Conservation (phyloP, 2,797 vertebrate species). For the Rhinatrema bivittatum region DNA sequence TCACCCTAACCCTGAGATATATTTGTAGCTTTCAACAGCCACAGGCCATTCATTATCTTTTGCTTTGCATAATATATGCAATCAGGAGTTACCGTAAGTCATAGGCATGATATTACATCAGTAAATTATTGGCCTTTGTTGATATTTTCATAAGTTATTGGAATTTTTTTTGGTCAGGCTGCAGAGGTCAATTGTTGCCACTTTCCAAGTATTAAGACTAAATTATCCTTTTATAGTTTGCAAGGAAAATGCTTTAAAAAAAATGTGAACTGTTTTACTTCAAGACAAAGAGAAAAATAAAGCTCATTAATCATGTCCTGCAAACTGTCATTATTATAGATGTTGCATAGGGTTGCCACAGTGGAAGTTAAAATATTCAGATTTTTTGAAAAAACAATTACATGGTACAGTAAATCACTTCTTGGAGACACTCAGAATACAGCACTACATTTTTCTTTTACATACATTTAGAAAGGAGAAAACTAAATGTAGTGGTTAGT, state of each 20-base stretch:
- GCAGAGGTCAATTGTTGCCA: too few species aligned
- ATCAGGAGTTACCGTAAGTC: too few species aligned
- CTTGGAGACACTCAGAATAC: slow-evolving; percentile 51
- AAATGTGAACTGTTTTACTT: slow-evolving; percentile 55
- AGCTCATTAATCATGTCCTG: slow-evolving; percentile 51
- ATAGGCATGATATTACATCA: too few species aligned
- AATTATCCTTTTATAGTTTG: slow-evolving; percentile 15
- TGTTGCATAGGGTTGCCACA: slow-evolving; percentile 47
- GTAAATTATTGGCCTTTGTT: too few species aligned
- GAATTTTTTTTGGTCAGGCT: too few species aligned
- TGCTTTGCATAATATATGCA: too few species aligned
- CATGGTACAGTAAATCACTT: slow-evolving; percentile 69
- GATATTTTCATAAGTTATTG: too few species aligned
- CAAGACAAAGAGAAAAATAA: slow-evolving; percentile 41
- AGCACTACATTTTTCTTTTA: slow-evolving; percentile 41
- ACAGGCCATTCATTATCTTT: too few species aligned
- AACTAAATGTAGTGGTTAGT: too few species aligned
- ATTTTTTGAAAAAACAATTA: slow-evolving; percentile 66
- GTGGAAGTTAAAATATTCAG: slow-evolving; percentile 61
- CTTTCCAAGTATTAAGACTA: too few species aligned
- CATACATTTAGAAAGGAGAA: slow-evolving; percentile 43
- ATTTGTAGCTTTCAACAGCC: too few species aligned
- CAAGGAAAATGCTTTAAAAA: slow-evolving; percentile 42
- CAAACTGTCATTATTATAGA: slow-evolving; percentile 61
- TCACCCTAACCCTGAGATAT: too few species aligned